These are phyloP conservation scores for Myathropa florea DNA, from an alignment of 2,888 invertebrate genomes.

Conservation along the genomic window DNA sequence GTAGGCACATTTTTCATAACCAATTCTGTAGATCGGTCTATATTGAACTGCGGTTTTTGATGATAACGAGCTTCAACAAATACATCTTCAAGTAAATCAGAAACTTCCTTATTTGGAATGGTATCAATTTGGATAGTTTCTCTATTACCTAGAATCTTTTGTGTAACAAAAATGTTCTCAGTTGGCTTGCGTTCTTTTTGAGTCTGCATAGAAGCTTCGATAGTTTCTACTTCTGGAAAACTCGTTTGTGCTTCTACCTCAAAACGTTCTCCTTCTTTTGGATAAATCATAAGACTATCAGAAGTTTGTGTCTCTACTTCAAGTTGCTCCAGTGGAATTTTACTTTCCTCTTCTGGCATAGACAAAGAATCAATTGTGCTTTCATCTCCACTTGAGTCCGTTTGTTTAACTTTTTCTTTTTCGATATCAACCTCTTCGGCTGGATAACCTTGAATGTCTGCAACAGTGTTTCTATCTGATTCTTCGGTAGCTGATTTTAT, in stretches of 20 bases:
- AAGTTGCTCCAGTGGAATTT: constrained; percentile 73
- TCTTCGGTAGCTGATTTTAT: neutral
- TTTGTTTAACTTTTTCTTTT: constrained; percentile 43
- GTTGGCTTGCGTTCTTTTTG: constrained; percentile 81
- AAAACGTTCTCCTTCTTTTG: constrained; percentile 79
- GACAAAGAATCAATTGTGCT: constrained; percentile 86
- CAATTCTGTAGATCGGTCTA: constrained; percentile 84
- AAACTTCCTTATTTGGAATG: constrained; percentile 82
- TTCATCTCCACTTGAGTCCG: constrained; percentile 77
- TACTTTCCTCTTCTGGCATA: constrained; percentile 86
- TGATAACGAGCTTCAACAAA: constrained; percentile 88
- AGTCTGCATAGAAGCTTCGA: constrained; percentile 78
- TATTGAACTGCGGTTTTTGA: constrained; percentile 81
- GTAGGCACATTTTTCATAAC: constrained; percentile 88
- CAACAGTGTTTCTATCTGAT: neutral
- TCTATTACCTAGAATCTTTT: constrained; percentile 84
- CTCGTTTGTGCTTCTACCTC: constrained; percentile 85
- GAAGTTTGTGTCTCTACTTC: constrained; percentile 87
- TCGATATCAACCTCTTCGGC: neutral
- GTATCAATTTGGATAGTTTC: constrained; percentile 89
- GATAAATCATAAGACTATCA: constrained; percentile 81
- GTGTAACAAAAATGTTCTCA: constrained; percentile 86
- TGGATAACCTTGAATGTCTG: neutral
- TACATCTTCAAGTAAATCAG: constrained; percentile 84
- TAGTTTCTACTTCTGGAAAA: constrained; percentile 78